phyloP scores from a whole-genome alignment of 2,113 vertebrate species.

The Onychostruthus taczanowskii region DNA sequence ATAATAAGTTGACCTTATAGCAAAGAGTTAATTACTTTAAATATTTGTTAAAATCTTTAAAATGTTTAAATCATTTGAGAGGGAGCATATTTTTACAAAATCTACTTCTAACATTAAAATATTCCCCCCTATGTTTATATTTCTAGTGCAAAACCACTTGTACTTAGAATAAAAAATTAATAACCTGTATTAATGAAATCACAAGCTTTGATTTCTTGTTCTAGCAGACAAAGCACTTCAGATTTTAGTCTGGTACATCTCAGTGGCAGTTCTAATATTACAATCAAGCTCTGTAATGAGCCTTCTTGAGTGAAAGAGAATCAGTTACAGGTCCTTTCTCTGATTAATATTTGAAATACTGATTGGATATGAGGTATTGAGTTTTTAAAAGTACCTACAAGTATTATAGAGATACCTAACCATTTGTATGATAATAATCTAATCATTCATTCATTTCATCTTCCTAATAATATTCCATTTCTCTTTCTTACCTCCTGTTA shows the following conservation, averaged over 20 bases:
- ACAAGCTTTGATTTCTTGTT: constrained; percentile 18
- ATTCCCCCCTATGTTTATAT: not conserved
- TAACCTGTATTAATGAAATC: not conserved
- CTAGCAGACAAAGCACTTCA: constrained; percentile 18
- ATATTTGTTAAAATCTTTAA: not conserved
- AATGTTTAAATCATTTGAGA: not conserved
- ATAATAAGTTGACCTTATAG: not conserved
- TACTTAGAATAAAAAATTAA: not conserved
- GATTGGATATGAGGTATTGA: not conserved
- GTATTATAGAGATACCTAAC: not conserved
- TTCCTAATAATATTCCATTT: not conserved
- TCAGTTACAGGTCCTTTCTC: not conserved
- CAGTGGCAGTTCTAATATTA: constrained; percentile 32
- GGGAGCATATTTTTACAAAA: not conserved
- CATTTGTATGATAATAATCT: constrained; percentile 19
- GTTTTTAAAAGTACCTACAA: not conserved
- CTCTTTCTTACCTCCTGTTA: not conserved
- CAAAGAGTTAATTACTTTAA: not conserved
- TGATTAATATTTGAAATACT: constrained; percentile 42
- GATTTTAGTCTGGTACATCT: not conserved
- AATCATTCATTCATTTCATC: not conserved
- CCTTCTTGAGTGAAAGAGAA: not conserved
- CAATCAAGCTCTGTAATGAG: constrained; percentile 43
- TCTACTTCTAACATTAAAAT: not conserved
- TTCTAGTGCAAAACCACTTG: not conserved